Base-by-base conservation (phyloP, 2,797 vertebrate species). In the Acanthurus leucopareius region DNA sequence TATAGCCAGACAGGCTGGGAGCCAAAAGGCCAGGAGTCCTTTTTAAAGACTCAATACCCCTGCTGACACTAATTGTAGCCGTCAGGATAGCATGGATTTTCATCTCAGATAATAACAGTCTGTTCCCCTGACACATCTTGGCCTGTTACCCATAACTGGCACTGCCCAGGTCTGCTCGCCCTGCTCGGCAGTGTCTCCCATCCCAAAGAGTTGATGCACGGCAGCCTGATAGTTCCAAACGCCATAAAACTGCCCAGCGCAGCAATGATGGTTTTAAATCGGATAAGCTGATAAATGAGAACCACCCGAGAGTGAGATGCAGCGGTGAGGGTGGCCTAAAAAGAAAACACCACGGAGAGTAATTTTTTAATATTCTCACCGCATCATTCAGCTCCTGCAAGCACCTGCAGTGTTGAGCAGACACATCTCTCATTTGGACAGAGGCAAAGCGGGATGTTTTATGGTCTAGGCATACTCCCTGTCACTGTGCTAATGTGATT, bases 21-120 rank as follows among this genome's bases (percentile, higher is more conserved):
- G 94, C 92, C 95, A 95, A 92, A 95, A 94, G 95, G 94, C 94
- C 94, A 94, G 89, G 91, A 89, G 90, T 93, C 81, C 88, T 94
- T 95, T 95, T 96, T 95, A 94, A 94, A 94, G 94, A 95, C 93
- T 96, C 93, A 95, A 94, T 94, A 95, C 94, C 92, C 92, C 93
- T 92, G 94, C 83, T 94, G 95, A 95, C 95, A 96, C 94, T 96
- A 95, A 95, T 95, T 95, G 94, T 86, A 88, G 93, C 92, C 91
- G 93, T 94, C 90, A 86, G 93, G 93, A 93, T 88, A 88, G 92
- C 92, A 95, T 93, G 85, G 93, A 96, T 95, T 96, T 96, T 96
- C 94, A 95, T 95, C 94, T 91, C 86, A 91, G 94, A 93, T 94
- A 93, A 93, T 94, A 94, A 92, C 93, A 95, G 94, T 94, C 92